Evolutionary conservation across 2,888 invertebrate species (phyloP), one percentile per base, ranked within the genome.

Genomic region (Leptopilina drosophilae): DNA sequence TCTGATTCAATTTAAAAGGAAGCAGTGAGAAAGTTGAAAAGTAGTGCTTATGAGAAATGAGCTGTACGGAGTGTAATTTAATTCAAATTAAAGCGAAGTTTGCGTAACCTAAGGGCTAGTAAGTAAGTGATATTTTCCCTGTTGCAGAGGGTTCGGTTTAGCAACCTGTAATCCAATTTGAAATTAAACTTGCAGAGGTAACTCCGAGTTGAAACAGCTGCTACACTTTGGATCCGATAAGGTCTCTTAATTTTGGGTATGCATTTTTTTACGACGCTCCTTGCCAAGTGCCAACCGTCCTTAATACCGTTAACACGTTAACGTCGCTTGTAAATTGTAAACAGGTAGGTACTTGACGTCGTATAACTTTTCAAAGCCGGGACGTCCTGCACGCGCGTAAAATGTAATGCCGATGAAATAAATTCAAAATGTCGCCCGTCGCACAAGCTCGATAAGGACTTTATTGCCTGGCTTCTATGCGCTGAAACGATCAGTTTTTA

Each of bases 251-350:
- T 69, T 69, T 69, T 26, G 53, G 69, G 69, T 69, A 20, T 53
- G 69, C 69, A 69, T 69, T 69, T 33, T 69, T 69, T 53, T 76
- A 67, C 26, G 80, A 80, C 65, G 77, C 56, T 56, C 64, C 66
- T 76, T 77, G 46, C 69, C 67, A 67, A 75, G 46, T 64, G 73
- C 75, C 69, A 77, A 73, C 62, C 67, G 79, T 76, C 69, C 64
- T 79, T 78, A 77, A 82, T 82, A 81, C 82, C 83, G 84, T 83
- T 83, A 83, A 82, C 83, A 78, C 84, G 80, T 84, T 83, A 84
- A 83, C 83, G 80, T 79, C 79, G 79, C 80, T 81, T 82, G 82
- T 83, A 82, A 83, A 82, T 83, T 80, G 73, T 20, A 76, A 76
- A 62, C 53, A 64, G 67, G 79, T 79, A 79, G 82, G 80, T 81